Evolutionary conservation across 2,113 vertebrate species (phyloP).

Genomic region (Carassius gibelio): DNA sequence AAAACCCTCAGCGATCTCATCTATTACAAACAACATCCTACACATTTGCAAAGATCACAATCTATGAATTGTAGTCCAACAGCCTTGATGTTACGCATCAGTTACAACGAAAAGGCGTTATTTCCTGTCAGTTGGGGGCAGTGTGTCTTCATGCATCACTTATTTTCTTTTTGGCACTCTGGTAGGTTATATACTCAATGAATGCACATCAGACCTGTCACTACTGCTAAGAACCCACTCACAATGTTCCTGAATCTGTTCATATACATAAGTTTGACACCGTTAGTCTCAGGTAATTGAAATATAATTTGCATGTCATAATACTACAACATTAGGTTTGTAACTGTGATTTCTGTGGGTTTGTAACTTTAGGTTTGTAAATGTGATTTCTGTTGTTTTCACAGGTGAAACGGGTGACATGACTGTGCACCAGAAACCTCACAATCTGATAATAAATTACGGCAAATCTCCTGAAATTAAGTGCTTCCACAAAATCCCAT

Average conservation of each 20-base stretch:
- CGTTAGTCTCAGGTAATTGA: constrained; percentile 21
- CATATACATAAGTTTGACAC: not conserved
- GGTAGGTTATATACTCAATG: not conserved
- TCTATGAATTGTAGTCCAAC: not conserved
- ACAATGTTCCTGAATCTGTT: constrained; percentile 8
- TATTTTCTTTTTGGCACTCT: not conserved
- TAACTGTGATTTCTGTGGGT: not conserved
- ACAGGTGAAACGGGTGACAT: constrained; percentile 10
- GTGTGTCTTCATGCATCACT: constrained; percentile 2
- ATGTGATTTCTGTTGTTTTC: not conserved
- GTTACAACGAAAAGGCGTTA: not conserved
- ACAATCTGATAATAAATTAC: not conserved
- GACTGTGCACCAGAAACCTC: constrained; percentile 43
- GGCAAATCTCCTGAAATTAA: constrained; percentile 22
- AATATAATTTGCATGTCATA: not conserved
- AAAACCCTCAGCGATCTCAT: not conserved
- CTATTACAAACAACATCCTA: not conserved
- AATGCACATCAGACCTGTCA: not conserved
- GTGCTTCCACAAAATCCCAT: constrained; percentile 32
- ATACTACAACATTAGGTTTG: not conserved
- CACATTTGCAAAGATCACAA: not conserved
- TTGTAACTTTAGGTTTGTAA: not conserved
- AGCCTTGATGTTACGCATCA: not conserved
- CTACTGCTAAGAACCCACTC: not conserved
- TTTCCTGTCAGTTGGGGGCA: constrained; percentile 27